Base-by-base conservation (phyloP, 1,140 invertebrate species). In the Dreissena rostriformis region DNA sequence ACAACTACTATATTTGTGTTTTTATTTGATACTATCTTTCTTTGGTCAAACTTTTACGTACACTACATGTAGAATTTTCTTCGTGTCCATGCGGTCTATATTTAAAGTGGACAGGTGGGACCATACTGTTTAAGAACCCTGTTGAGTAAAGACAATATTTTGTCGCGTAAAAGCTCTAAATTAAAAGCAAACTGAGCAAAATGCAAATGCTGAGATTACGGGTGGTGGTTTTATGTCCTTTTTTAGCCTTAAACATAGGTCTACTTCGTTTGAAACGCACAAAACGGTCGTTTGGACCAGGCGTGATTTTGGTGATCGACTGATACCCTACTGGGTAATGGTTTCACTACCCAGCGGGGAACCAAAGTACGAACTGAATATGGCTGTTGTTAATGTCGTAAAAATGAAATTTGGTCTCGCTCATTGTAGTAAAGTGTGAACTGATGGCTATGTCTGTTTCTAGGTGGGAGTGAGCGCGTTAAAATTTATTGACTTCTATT, bases 361-460 rank as follows among this genome's bases (percentile, higher is more conserved):
- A 22, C 49, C 80, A 61, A 52, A 71, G 55, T 82, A 82, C 73
- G 61, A 73, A 68, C 68, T 52, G 52, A 57, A 82, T 74, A 82
- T 82, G 80, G 65, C 39, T 61, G 71, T 65, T 39, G 74, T 52
- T 63, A 28, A 75, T 82, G 55, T 74, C 61, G 39, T 74, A 74
- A 82, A 82, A 82, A 66, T 75, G 80, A 82, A 82, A 82, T 82
- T 65, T 57, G 52, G 80, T 74, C 65, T 75, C 71, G 70, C 71
- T 82, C 61, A 82, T 82, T 82, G 57, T 74, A 67, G 55, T 68
- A 55, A 73, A 67, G 80, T 82, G 80, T 82, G 68, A 82, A 75
- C 49, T 28, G 51, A 74, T 55, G 51, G 80, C 22, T 15, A 66
- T 79, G 51, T 65, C 66, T n/a, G 29, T 75, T 82, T 28, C 53